Conservation (phyloP, 2,797 vertebrate species). For the Phataginus tetradactyla region DNA sequence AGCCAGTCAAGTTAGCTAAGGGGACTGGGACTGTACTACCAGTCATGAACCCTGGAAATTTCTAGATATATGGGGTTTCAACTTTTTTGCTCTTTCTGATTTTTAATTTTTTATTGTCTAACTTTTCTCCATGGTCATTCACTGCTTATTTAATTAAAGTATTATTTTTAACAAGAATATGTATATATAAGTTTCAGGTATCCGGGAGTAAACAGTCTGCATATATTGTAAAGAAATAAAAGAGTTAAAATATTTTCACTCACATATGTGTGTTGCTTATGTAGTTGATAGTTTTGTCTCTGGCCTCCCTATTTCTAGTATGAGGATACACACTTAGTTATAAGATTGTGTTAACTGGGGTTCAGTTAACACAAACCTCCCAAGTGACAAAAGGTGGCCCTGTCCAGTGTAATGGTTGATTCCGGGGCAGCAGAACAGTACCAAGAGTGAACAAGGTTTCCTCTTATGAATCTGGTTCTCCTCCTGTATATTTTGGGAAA, state of each 20-base stretch:
- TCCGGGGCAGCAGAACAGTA: slow-evolving; percentile 27
- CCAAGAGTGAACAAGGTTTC: slow-evolving; percentile 35
- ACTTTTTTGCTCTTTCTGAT: neutral
- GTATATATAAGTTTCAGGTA: neutral
- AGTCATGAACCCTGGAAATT: neutral
- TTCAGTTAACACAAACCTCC: slow-evolving; percentile 13
- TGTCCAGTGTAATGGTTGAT: neutral
- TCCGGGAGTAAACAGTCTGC: neutral
- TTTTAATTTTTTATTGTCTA: neutral
- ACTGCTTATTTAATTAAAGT: slow-evolving; percentile 37
- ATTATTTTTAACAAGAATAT: neutral
- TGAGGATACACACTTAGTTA: neutral
- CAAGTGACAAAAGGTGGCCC: slow-evolving; percentile 3
- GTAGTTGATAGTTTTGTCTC: slow-evolving; percentile 1
- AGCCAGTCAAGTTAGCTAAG: neutral
- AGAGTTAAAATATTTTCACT: slow-evolving; percentile 9
- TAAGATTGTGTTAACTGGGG: neutral
- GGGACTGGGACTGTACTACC: neutral
- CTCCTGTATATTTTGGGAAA: slow-evolving; percentile 71
- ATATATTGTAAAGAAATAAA: slow-evolving; percentile 24
- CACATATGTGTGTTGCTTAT: neutral
- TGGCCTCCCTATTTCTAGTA: neutral
- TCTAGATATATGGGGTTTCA: neutral
- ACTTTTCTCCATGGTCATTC: neutral
- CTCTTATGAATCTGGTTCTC: slow-evolving; percentile 73